These are phyloP conservation scores for Lithophane semibrunnea DNA, from an alignment of 2,888 invertebrate genomes.

Conservation along the genomic window DNA sequence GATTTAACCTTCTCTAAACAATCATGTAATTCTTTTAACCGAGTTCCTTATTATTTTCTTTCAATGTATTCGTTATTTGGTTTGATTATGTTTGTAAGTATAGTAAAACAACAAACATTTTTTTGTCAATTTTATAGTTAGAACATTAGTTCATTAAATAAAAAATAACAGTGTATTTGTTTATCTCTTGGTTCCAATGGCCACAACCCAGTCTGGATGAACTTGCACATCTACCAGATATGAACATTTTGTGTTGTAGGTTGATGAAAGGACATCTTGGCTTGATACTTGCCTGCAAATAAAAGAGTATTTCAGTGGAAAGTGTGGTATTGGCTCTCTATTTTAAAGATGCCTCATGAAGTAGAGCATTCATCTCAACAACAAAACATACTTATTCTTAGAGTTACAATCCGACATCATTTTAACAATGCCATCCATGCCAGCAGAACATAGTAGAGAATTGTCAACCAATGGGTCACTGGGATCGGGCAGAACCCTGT, in stretches of 20 bases:
- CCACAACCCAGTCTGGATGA: conserved; percentile 88
- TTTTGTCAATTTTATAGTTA: conserved; percentile 55
- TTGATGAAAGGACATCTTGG: conserved; percentile 84
- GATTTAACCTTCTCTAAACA: conserved; percentile 2
- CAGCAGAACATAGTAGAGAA: conserved; percentile 92
- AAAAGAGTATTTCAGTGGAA: conserved; percentile 25
- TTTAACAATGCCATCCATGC: conserved; percentile 92
- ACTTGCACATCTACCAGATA: conserved; percentile 88
- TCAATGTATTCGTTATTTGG: conserved; percentile 19
- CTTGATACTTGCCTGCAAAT: conserved; percentile 82
- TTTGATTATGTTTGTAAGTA: conserved; percentile 43
- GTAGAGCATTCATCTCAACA: background rate
- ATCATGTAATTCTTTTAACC: conserved; percentile 40
- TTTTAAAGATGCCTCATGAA: background rate
- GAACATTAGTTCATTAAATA: conserved; percentile 35
- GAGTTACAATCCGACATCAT: conserved; percentile 91
- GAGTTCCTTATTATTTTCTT: conserved; percentile 1
- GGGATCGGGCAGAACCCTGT: conserved; percentile 77
- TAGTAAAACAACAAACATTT: conserved; percentile 54
- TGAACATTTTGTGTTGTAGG: conserved; percentile 87
- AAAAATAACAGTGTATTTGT: conserved; percentile 24
- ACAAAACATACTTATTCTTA: conserved; percentile 82
- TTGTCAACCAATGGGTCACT: conserved; percentile 78
- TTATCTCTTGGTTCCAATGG: conserved; percentile 86
- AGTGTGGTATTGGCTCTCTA: background rate